These are phyloP conservation scores for Bambusicola thoracicus DNA, from an alignment of 2,113 vertebrate species.

Conservation along the genomic window DNA sequence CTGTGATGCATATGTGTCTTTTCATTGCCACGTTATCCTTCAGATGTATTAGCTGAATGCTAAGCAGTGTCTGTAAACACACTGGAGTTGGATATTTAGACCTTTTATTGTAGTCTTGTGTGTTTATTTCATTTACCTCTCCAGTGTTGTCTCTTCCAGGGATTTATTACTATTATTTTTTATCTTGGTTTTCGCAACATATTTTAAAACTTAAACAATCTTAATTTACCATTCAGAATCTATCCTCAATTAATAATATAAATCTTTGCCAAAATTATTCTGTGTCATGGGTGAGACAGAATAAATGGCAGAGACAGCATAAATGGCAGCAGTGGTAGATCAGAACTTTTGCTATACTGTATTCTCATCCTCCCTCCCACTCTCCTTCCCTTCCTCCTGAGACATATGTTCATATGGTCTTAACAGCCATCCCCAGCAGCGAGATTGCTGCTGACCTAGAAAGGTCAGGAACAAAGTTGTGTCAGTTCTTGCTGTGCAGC, in stretches of 20 bases:
- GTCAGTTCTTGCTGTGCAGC: neutral
- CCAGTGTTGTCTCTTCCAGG: neutral
- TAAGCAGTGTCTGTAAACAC: neutral
- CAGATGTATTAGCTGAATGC: neutral
- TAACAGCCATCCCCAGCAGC: neutral
- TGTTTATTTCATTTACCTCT: neutral
- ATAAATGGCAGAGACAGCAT: neutral
- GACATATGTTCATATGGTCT: neutral
- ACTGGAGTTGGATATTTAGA: neutral
- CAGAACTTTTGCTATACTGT: neutral
- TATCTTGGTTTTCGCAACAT: neutral
- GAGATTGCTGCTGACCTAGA: neutral
- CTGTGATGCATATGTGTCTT: neutral
- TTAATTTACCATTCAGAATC: neutral
- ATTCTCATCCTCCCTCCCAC: neutral
- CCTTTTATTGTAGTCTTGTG: neutral
- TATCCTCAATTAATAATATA: neutral
- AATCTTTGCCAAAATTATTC: neutral
- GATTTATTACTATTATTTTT: neutral
- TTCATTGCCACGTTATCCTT: neutral
- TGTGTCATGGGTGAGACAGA: neutral
- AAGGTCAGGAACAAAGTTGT: neutral
- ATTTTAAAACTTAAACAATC: neutral
- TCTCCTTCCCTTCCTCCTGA: neutral
- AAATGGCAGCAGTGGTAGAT: neutral